A percentile compares a stretch with the other conserved stretches of the same genome.
These are phyloP conservation scores for Ecliptopera silaceata DNA, from an alignment of 2,888 invertebrate genomes.

Conservation along the genomic window DNA sequence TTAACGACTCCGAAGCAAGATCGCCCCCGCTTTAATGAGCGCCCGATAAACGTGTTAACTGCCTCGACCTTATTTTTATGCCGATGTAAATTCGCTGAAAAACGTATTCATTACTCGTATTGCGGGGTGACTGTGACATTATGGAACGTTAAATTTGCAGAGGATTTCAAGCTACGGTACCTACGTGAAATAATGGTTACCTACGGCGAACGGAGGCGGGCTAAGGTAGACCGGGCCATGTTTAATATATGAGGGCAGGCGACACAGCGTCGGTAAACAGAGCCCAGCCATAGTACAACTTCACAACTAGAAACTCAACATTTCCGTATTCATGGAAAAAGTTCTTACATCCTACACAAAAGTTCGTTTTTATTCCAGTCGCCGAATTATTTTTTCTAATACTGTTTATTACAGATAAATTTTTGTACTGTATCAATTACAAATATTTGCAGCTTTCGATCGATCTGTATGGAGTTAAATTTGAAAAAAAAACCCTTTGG, in stretches of 20 bases:
- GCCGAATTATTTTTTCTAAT: too few relatives aligned
- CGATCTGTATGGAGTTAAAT: too few relatives aligned
- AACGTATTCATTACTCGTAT: constrained; percentile 77
- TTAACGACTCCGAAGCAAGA: constrained; percentile 83
- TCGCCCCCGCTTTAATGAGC: constrained; percentile 82
- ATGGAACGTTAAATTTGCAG: constrained; percentile 50
- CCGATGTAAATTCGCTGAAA: constrained; percentile 80
- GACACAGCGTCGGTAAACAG: constrained; percentile 78
- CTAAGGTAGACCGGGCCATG: constrained; percentile 71
- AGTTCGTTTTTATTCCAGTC: neutral
- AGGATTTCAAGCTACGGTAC: constrained; percentile 38
- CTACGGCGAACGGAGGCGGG: constrained; percentile 49
- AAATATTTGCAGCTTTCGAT: too few relatives aligned
- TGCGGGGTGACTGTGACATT: constrained; percentile 56
- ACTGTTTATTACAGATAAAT: too few relatives aligned
- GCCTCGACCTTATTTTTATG: constrained; percentile 82
- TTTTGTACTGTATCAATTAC: too few relatives aligned
- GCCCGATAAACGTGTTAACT: constrained; percentile 83
- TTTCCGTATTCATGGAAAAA: neutral
- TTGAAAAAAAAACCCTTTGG: too few relatives aligned
- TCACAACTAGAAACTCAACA: constrained; percentile 17
- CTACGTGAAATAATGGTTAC: constrained; percentile 41
- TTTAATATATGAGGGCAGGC: constrained; percentile 82
- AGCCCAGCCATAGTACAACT: constrained; percentile 36
- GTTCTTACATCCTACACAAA: constrained; percentile 3